A percentile compares a stretch with the other conserved stretches of the same genome.
Conservation (phyloP, 2,797 vertebrate genomes). For the Diplodus sargus region DNA sequence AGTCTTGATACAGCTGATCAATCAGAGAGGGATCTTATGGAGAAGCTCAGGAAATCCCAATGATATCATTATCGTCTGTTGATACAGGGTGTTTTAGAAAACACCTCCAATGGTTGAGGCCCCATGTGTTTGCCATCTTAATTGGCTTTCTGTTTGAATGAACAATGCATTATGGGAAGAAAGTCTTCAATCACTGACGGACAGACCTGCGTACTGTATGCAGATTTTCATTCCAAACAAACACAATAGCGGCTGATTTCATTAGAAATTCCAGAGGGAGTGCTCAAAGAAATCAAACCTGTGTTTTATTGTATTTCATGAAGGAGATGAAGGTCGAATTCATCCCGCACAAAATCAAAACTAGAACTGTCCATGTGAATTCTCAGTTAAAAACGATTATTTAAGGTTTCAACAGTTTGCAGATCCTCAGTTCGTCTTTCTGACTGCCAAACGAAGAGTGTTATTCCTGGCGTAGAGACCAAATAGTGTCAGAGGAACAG, state of each 20-base stretch:
- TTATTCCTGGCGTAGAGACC: background rate
- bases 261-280: background rate
- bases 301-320: background rate
- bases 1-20: background rate
- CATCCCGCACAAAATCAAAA: background rate
- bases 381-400: background rate
- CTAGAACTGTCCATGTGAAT: background rate
- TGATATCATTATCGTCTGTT: background rate
- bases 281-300: background rate
- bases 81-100: background rate
- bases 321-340: background rate
- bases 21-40: background rate
- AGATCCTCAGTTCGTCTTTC: background rate
- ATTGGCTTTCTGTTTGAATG: conserved; percentile 14
- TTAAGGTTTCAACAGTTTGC: background rate
- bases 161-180: background rate
- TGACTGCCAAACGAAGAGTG: background rate
- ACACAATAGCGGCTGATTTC: conserved; percentile 14
- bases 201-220: background rate
- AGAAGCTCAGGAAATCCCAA: background rate
- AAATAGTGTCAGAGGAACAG: background rate
- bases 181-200: background rate
- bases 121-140: conserved; percentile 3
- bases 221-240: background rate
- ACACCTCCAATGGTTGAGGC: conserved; percentile 8